phyloP scores from a whole-genome alignment of 2,113 vertebrate genomes.

The Neomonachus schauinslandi region DNA sequence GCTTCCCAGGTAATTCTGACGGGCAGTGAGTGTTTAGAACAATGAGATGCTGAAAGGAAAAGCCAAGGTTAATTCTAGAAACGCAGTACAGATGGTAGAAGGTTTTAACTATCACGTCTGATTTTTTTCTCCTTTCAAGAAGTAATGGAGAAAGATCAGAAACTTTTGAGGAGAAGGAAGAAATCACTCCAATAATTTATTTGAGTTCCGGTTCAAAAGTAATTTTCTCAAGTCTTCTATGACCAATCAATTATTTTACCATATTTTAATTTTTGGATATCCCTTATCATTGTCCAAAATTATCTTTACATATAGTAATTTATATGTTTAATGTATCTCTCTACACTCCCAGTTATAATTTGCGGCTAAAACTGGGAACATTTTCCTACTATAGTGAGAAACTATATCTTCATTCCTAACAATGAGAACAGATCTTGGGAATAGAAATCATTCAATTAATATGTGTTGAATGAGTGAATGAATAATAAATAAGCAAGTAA shows the following conservation, averaged over 20 bases:
- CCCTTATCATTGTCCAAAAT: neutral
- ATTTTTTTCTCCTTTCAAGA: neutral
- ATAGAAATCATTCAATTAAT: constrained; percentile 51
- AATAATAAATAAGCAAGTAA: constrained; percentile 49
- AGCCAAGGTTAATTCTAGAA: neutral
- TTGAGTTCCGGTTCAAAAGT: neutral
- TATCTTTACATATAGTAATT: neutral
- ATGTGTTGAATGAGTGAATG: constrained; percentile 16
- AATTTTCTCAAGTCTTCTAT: neutral
- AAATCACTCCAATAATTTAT: neutral
- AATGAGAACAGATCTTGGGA: neutral
- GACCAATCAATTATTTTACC: neutral
- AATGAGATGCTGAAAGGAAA: neutral
- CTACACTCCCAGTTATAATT: neutral
- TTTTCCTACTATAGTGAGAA: neutral
- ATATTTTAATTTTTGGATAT: neutral
- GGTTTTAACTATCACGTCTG: neutral
- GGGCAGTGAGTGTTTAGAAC: neutral
- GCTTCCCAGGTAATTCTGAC: neutral
- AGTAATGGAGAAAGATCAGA: neutral
- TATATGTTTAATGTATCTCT: neutral
- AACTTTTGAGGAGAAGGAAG: neutral
- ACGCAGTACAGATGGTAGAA: neutral
- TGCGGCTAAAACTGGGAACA: neutral
- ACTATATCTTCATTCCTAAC: neutral